phyloP scores from a whole-genome alignment of 2,113 vertebrate genomes.

The Odocoileus hemionus region DNA sequence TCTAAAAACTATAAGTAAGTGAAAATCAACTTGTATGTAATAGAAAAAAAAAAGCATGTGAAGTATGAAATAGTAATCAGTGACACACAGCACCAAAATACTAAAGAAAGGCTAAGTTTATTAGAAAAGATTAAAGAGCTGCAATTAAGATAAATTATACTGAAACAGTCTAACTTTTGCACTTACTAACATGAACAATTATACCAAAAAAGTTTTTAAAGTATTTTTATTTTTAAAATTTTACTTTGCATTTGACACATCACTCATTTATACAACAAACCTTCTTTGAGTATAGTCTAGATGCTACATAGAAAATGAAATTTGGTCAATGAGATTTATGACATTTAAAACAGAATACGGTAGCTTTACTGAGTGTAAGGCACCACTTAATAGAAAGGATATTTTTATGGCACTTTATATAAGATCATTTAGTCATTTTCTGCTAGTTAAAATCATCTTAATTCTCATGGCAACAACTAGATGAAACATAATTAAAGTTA shows the following conservation, averaged over 20 bases:
- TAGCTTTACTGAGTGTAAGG: neutral
- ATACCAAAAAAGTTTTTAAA: neutral
- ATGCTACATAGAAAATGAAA: neutral
- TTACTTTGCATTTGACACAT: neutral
- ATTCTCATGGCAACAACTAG: neutral
- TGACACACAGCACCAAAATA: neutral
- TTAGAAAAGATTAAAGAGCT: neutral
- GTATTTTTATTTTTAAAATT: neutral
- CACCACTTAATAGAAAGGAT: neutral
- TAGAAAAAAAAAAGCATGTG: neutral
- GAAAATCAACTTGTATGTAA: neutral
- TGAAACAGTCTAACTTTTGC: neutral
- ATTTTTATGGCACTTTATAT: neutral
- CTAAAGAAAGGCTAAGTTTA: neutral
- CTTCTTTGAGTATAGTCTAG: neutral
- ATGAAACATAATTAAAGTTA: neutral
- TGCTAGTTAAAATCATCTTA: neutral
- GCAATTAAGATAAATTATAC: neutral
- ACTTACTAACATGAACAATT: neutral
- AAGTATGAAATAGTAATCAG: neutral
- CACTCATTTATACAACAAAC: neutral
- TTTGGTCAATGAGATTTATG: neutral
- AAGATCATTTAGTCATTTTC: neutral
- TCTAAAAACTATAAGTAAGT: neutral
- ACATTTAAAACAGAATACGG: neutral